phyloP scores from a whole-genome alignment of 2,888 invertebrate genomes.

The Drosophila siamana region DNA sequence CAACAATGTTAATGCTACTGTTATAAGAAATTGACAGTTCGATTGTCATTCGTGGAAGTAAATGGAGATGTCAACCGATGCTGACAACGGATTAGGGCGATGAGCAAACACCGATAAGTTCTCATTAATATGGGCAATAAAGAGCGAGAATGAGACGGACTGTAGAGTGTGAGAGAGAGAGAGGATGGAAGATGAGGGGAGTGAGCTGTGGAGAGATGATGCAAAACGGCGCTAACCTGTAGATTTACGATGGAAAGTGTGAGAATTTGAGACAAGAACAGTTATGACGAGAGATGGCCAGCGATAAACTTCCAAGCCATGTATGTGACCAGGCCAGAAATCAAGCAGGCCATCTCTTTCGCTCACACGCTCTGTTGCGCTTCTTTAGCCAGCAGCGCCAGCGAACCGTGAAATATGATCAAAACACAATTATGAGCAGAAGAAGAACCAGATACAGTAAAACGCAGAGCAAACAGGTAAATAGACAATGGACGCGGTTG shows the following conservation, averaged over 20 bases:
- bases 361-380: neutral
- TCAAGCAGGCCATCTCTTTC: constrained; percentile 38
- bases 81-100: constrained; percentile 61
- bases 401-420: constrained; percentile 79
- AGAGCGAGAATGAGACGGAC: constrained; percentile 10
- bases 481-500: constrained; percentile 36
- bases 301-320: constrained; percentile 39
- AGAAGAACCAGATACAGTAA: constrained; percentile 28
- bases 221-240: constrained; percentile 69
- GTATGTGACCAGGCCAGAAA: constrained; percentile 65
- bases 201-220: constrained; percentile 52
- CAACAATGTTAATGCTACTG: constrained; percentile 45
- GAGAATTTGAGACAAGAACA: constrained; percentile 77
- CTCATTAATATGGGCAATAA: constrained; percentile 64
- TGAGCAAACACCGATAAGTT: constrained; percentile 68
- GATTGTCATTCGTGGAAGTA: constrained; percentile 68
- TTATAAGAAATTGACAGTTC: constrained; percentile 34
- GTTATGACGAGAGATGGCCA: constrained; percentile 56
- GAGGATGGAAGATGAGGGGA: neutral
- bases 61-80: constrained; percentile 72
- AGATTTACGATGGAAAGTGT: constrained; percentile 82
- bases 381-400: constrained; percentile 29
- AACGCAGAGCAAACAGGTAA: constrained; percentile 28
- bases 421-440: constrained; percentile 72
- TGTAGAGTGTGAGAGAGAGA: neutral